Percentiles rank a stretch among this genome's conserved stretches.
phyloP scores from a whole-genome alignment of 2,797 vertebrate species.

The Characodon lateralis region DNA sequence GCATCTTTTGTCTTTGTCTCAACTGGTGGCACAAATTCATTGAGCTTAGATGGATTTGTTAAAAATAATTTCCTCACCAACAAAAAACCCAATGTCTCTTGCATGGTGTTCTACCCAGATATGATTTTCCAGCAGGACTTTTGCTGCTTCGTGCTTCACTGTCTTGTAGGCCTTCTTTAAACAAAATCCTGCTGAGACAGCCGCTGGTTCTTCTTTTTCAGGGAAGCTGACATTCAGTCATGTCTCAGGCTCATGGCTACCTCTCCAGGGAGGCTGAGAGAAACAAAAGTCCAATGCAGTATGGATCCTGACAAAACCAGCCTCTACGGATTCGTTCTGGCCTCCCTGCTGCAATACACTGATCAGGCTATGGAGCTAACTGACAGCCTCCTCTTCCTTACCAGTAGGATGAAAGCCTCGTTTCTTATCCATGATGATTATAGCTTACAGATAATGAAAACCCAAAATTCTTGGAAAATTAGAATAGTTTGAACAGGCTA shows the following conservation, averaged over 20 bases:
- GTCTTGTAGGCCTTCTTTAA: conserved; percentile 48
- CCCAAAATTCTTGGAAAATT: too few species aligned
- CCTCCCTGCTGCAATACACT: conserved; percentile 55
- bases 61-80: conserved; percentile 34
- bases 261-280: conserved; percentile 53
- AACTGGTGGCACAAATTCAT: neutral
- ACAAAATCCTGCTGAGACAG: conserved; percentile 57
- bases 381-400: conserved; percentile 41
- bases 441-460: too few species aligned
- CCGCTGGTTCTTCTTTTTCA: conserved; percentile 51
- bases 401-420: conserved; percentile 7
- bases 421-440: neutral
- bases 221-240: conserved; percentile 57
- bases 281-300: conserved; percentile 52
- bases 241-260: conserved; percentile 50
- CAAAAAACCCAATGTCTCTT: conserved; percentile 17
- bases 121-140: conserved; percentile 27
- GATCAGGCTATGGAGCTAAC: conserved; percentile 53
- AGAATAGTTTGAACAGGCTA: too few species aligned
- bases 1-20: conserved; percentile 24
- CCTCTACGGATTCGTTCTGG: conserved; percentile 46
- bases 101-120: conserved; percentile 23
- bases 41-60: conserved; percentile 28
- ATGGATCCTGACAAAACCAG: conserved; percentile 52
- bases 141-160: conserved; percentile 38